Base-by-base conservation (phyloP, 2,888 invertebrate species). In the Sarcophaga variegata region DNA sequence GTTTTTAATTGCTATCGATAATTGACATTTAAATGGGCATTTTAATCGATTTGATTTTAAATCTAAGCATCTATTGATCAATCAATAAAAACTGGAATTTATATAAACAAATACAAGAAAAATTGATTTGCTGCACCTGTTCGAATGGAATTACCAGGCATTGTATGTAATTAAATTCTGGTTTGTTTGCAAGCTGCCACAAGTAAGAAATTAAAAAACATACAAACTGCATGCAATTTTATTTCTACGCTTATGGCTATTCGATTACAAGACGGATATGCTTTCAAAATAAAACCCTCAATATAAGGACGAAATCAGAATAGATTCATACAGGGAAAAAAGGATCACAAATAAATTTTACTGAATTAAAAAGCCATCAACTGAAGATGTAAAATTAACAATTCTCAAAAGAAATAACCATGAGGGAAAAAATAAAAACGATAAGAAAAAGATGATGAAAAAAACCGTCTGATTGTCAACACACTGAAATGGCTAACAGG, bases 301-400 rank as follows among this genome's bases (percentile, higher is more conserved):
- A 22, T 22, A 22, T 22, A 22, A 22, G 22, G 22, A 22, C 22
- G 47, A 76, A 49, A 4, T 27, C 27, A n/a, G 27, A 74, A 63
- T 14, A 62, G 12, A n/a, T 59, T 12, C 12, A 17, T 4, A 8
- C 10, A 47, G 2, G 45, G 47, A 60, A 76, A 77, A 4, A 27
- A 27, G 47, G 60, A 22, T 69, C 69, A 45, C 78, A 45, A 60
- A 10, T 22, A 78, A 69, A 20, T 62, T 60, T 63, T 37, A 64
- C 14, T 71, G 14, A 54, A 49, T 20, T 49, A 71, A 37, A 79
- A 79, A 71, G 37, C 64, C 71, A 62, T 71, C 71, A 71, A 71
- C 54, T 62, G 70, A 71, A 71, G 64, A 64, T 20, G 62, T 71
- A 54, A 69, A 71, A 71, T 79, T 71, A 54, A 79, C 71, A 71